Percentiles rank a stretch among this genome's conserved stretches.
These are phyloP conservation scores for Alloscopus bannaensis DNA, from an alignment of 2,888 invertebrate genomes.

Conservation along the genomic window DNA sequence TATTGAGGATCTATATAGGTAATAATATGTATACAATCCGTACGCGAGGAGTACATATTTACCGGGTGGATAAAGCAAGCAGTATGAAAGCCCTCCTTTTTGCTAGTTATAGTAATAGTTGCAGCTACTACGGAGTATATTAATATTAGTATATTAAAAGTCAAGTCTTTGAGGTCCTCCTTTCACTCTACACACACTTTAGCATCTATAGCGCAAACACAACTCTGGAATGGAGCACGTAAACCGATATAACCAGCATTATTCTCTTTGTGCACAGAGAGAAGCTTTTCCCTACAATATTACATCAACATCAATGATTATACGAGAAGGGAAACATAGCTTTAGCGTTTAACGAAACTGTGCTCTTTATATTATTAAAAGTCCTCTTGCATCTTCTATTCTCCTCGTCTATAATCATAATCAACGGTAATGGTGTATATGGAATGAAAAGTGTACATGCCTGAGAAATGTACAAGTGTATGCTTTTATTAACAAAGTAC, in stretches of 20 bases:
- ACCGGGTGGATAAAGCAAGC: slow-evolving; percentile 48
- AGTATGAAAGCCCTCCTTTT: slow-evolving; percentile 35
- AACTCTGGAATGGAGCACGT: background rate
- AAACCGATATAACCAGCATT: background rate
- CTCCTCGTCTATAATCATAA: slow-evolving; percentile 1
- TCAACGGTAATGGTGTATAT: background rate
- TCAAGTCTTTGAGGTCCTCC: slow-evolving; percentile 43
- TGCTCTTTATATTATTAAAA: slow-evolving; percentile 14
- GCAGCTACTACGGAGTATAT: background rate
- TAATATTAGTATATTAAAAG: slow-evolving; percentile 37
- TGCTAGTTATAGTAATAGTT: slow-evolving; percentile 46
- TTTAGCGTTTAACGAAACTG: slow-evolving; percentile 20
- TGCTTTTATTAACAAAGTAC: background rate
- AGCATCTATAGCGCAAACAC: background rate
- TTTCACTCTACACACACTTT: too few relatives aligned
- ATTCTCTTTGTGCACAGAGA: background rate
- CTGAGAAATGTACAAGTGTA: slow-evolving; percentile 12
- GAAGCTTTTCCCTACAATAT: slow-evolving; percentile 15
- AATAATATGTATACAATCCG: background rate
- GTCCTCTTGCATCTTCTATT: background rate
- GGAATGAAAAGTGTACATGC: background rate
- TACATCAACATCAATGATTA: slow-evolving; percentile 42
- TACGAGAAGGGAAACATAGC: slow-evolving; percentile 34
- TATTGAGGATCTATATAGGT: slow-evolving; percentile 5
- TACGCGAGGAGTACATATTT: background rate